Conservation (phyloP, 1,140 invertebrate species). For the Drosophila oshimai region DNA sequence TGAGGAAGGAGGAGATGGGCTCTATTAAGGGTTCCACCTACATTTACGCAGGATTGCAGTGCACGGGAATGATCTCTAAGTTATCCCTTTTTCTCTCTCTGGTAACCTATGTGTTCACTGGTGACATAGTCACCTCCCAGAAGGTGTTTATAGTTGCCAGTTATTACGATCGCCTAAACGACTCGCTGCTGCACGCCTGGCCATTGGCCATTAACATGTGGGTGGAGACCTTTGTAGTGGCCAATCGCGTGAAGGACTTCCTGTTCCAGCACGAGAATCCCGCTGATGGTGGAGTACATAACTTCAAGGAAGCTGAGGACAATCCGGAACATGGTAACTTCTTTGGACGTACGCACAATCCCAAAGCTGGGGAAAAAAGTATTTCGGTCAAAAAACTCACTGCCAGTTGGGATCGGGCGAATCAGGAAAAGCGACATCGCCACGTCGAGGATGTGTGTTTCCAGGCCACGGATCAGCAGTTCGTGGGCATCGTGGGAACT, state of each 20-base stretch:
- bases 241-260: constrained; percentile 87
- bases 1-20: constrained; percentile 84
- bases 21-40: constrained; percentile 85
- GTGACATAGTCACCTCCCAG: constrained; percentile 85
- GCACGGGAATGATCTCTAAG: constrained; percentile 84
- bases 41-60: constrained; percentile 82
- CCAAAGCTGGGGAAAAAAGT: constrained; percentile 83
- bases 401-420: constrained; percentile 82
- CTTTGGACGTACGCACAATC: constrained; percentile 64
- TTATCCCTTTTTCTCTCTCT: constrained; percentile 87
- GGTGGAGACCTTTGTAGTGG: constrained; percentile 86
- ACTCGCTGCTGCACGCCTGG: constrained; percentile 86
- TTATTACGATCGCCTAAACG: constrained; percentile 84
- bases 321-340: constrained; percentile 60
- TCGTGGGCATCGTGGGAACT: constrained; percentile 88
- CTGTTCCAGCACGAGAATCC: constrained; percentile 72
- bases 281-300: constrained; percentile 59
- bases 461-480: constrained; percentile 83
- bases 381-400: constrained; percentile 79
- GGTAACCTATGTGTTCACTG: constrained; percentile 85
- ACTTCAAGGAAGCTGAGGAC: constrained; percentile 58
- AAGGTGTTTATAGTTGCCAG: constrained; percentile 84
- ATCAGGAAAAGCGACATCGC: constrained; percentile 61
- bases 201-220: constrained; percentile 86
- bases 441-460: constrained; percentile 84